Conservation (phyloP, 1,140 invertebrate genomes). For the Anastrepha obliqua region DNA sequence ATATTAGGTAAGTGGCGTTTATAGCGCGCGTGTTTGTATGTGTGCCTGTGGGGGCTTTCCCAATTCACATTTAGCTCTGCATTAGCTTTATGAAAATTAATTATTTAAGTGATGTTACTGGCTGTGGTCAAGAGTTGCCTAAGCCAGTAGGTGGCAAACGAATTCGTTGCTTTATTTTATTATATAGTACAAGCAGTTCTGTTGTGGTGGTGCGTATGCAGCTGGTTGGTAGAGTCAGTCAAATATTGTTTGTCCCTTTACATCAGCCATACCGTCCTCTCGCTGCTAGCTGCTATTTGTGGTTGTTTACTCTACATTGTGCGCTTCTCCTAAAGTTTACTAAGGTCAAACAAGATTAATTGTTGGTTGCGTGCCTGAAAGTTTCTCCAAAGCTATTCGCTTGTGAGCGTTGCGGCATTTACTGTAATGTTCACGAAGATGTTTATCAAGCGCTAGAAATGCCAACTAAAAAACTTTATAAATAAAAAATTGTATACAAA, state of each 20-base stretch:
- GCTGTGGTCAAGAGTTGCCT: neutral
- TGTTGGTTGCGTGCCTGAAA: neutral
- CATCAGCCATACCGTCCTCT: no score
- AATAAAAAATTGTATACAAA: no score
- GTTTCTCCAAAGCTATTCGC: neutral
- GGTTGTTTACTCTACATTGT: no score
- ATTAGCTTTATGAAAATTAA: constrained; percentile 45
- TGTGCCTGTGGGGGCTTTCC: neutral
- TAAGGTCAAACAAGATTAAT: constrained; percentile 13
- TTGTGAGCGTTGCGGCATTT: neutral
- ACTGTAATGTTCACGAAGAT: neutral
- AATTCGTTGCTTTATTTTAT: no score
- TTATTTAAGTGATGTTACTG: neutral
- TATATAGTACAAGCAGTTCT: no score
- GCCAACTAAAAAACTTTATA: no score
- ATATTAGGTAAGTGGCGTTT: neutral
- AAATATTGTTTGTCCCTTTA: no score
- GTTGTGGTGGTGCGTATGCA: neutral
- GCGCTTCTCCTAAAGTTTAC: neutral
- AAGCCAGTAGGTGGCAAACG: no score
- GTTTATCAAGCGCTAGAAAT: no score
- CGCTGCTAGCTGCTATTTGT: no score
- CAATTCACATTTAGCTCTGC: neutral
- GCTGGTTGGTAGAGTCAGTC: neutral
- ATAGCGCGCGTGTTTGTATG: neutral